These are phyloP conservation scores for Falco punctatus DNA, from an alignment of 2,113 vertebrate genomes.

Conservation along the genomic window DNA sequence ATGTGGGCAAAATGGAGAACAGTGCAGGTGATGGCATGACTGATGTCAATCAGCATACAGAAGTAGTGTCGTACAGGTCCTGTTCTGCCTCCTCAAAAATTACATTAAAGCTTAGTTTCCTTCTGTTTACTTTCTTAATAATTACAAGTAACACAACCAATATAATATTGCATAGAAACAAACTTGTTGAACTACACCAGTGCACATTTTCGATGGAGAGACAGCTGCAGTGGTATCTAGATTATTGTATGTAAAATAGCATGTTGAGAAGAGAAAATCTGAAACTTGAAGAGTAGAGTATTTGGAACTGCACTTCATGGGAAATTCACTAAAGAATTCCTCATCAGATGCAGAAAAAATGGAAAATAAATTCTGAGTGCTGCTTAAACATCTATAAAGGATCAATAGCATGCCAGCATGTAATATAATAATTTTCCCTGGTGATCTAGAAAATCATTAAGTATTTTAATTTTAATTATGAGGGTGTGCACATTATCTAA, in stretches of 20 bases:
- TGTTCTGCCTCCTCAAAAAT: background rate
- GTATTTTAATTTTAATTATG: conserved; percentile 3
- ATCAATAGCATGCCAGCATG: background rate
- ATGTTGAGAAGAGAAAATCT: background rate
- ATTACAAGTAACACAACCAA: background rate
- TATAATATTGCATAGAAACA: background rate
- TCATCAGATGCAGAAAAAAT: background rate
- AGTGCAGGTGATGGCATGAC: background rate
- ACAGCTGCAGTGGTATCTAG: background rate
- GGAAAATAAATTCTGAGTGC: background rate
- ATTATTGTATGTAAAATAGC: background rate
- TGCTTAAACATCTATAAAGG: background rate
- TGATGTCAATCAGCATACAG: background rate
- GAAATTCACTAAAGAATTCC: background rate
- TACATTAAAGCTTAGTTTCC: background rate
- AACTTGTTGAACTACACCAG: background rate
- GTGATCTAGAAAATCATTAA: background rate
- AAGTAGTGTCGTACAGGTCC: fast-evolving
- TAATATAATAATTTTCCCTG: background rate
- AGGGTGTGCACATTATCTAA: background rate
- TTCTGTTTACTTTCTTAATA: background rate
- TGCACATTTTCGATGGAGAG: background rate
- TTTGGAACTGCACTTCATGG: background rate
- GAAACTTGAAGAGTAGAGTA: background rate
- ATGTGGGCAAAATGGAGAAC: background rate